phyloP scores from a whole-genome alignment of 1,140 invertebrate species.

The Bombus impatiens region DNA sequence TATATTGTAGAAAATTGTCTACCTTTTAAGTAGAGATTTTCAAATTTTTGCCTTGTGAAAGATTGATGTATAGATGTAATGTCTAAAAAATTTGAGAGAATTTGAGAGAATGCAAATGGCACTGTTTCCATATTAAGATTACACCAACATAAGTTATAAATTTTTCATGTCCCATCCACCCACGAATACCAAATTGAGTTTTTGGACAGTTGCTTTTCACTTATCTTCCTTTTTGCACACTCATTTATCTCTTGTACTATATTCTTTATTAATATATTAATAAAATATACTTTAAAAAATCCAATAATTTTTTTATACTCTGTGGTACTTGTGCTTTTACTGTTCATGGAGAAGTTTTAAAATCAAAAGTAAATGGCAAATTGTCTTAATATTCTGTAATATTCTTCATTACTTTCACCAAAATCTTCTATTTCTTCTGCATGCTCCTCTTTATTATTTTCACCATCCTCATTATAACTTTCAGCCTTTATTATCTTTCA shows the following conservation, averaged over 20 bases:
- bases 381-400: slow-evolving; percentile 13
- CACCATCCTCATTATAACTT: neutral
- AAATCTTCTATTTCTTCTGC: neutral
- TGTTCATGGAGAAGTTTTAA: neutral
- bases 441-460: neutral
- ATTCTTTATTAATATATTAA: neutral
- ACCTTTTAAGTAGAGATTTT: neutral
- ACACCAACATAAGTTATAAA: neutral
- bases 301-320: neutral
- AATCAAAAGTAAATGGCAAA: slow-evolving; percentile 18
- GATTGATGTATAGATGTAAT: neutral
- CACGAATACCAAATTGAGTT: neutral
- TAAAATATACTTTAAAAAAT: neutral
- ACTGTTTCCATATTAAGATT: neutral
- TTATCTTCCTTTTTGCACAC: slow-evolving; percentile 14
- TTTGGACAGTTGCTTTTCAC: neutral
- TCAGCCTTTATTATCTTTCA: slow-evolving; percentile 2
- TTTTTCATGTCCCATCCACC: neutral
- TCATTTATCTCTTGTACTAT: slow-evolving; percentile 1
- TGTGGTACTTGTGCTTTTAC: neutral
- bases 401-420: neutral
- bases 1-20: neutral
- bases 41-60: neutral
- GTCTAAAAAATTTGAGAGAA: neutral
- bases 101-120: neutral